Evolutionary conservation across 2,888 invertebrate species (phyloP).

Genomic region (Tenthredo livida): DNA sequence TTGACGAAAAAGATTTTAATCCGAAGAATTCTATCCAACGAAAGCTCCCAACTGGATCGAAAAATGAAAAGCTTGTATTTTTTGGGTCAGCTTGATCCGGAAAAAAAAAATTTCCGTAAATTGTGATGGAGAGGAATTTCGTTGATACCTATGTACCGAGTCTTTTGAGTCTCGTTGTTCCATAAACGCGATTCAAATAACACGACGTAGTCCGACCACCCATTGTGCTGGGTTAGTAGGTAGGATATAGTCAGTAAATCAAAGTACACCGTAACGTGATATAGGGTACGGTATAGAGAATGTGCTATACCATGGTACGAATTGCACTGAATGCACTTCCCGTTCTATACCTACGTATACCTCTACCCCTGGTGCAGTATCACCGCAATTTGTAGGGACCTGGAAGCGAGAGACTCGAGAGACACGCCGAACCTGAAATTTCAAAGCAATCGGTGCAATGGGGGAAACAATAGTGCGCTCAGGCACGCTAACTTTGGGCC

Average conservation of each 20-base stretch:
- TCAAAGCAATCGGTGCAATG: slow-evolving; percentile 68
- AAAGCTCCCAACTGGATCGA: neutral
- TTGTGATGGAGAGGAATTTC: neutral
- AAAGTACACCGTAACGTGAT: slow-evolving; percentile 20
- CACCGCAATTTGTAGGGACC: slow-evolving; percentile 3
- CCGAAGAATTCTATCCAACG: too few species aligned
- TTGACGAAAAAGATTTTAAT: neutral
- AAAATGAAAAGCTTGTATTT: neutral
- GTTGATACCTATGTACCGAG: too few species aligned
- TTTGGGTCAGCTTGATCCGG: neutral
- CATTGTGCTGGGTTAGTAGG: neutral
- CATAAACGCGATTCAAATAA: slow-evolving; percentile 10
- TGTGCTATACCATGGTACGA: neutral
- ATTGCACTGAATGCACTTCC: slow-evolving; percentile 33
- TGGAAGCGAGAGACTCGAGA: neutral
- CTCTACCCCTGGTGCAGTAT: neutral
- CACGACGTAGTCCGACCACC: neutral
- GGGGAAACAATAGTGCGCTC: slow-evolving; percentile 69
- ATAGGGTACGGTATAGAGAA: slow-evolving; percentile 16
- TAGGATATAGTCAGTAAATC: slow-evolving; percentile 23
- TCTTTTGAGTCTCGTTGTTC: neutral
- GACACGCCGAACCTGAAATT: slow-evolving; percentile 59
- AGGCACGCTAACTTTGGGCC: slow-evolving; percentile 64
- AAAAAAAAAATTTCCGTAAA: neutral
- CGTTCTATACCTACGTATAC: neutral